These are phyloP conservation scores for Lithobates pipiens DNA, from an alignment of 2,797 vertebrate species.

Conservation along the genomic window DNA sequence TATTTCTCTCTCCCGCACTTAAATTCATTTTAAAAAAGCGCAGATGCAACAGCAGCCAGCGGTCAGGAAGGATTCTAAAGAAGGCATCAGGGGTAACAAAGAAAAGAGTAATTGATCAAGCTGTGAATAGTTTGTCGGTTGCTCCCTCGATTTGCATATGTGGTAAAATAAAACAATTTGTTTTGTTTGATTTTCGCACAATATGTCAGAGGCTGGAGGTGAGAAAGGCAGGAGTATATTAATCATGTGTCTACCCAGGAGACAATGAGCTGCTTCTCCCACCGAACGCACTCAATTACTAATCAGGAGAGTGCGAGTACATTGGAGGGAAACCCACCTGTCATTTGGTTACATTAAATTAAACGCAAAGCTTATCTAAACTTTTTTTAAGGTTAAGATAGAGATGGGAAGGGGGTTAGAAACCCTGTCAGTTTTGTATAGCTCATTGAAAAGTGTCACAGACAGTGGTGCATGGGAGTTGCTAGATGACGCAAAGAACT, in stretches of 20 bases:
- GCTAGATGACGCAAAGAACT: no score
- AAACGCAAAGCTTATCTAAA: background rate
- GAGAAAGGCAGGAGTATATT: background rate
- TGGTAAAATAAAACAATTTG: conserved; percentile 2
- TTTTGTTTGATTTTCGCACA: conserved; percentile 1
- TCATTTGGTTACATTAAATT: background rate
- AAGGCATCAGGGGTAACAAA: background rate
- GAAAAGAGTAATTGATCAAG: background rate
- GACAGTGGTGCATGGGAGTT: no score
- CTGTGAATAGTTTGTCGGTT: background rate
- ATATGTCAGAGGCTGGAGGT: conserved; percentile 4
- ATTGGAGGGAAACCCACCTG: background rate
- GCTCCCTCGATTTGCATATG: background rate
- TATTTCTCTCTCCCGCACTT: background rate
- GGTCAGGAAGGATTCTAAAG: background rate
- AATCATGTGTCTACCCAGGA: background rate
- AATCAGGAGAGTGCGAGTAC: background rate
- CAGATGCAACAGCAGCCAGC: background rate
- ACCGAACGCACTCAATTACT: background rate
- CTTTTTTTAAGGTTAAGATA: background rate
- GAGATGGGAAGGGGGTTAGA: background rate
- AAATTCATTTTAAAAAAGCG: background rate
- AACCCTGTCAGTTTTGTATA: no score
- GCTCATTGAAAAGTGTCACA: no score
- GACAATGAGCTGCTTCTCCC: background rate